Percentiles rank a stretch among this genome's conserved stretches.
Conservation (phyloP, 1,140 invertebrate species). For the Wasmannia auropunctata region DNA sequence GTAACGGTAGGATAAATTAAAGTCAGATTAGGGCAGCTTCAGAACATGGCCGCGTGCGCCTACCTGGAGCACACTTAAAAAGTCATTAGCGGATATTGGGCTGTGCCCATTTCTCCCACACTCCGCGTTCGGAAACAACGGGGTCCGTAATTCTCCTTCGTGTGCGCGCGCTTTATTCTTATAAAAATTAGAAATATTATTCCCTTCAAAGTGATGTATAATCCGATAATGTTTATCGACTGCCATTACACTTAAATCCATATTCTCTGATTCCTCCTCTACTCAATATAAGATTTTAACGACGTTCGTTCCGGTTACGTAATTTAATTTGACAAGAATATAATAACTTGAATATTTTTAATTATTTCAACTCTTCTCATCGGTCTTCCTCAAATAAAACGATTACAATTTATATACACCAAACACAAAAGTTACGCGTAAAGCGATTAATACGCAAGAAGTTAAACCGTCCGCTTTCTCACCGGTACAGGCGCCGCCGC, state of each 20-base stretch:
- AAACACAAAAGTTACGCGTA: background rate
- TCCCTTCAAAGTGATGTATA: background rate
- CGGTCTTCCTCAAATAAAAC: background rate
- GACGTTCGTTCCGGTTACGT: background rate
- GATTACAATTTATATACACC: background rate
- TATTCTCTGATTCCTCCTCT: background rate
- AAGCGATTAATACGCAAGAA: background rate
- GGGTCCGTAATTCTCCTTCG: background rate
- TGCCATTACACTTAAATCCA: background rate
- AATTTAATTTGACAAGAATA: background rate
- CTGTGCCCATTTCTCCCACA: slow-evolving; percentile 48
- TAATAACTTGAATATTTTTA: background rate
- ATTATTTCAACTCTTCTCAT: background rate
- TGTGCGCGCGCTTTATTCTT: background rate
- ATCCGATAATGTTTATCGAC: background rate
- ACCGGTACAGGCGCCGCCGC: no score
- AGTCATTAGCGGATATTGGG: slow-evolving; percentile 77
- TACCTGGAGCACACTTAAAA: slow-evolving; percentile 80
- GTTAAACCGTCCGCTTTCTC: slow-evolving; percentile 1
- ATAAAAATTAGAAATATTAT: background rate
- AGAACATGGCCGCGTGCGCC: slow-evolving; percentile 58
- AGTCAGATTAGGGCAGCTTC: slow-evolving; percentile 78
- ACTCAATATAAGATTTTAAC: background rate
- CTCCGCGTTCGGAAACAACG: slow-evolving; percentile 1
- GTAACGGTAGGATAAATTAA: slow-evolving; percentile 80